These are phyloP conservation scores for Protobothrops mucrosquamatus DNA, from an alignment of 2,113 vertebrate species.

Conservation along the genomic window DNA sequence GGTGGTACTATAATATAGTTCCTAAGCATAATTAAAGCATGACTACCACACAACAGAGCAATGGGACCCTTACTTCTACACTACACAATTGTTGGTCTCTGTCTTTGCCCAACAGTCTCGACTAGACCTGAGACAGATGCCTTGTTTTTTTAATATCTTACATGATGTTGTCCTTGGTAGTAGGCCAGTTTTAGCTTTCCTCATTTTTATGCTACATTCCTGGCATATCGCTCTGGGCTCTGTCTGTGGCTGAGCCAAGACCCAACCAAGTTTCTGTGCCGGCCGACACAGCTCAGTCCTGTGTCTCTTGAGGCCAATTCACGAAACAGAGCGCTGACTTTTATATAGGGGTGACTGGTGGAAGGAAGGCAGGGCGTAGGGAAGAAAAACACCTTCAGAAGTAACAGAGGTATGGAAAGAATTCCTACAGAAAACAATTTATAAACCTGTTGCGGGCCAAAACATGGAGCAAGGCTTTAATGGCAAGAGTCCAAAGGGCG, in stretches of 20 bases:
- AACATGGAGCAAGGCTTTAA: neutral
- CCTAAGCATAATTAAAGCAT: neutral
- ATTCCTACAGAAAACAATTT: slow-evolving; percentile 4
- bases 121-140: slow-evolving; percentile 44
- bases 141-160: slow-evolving; percentile 50
- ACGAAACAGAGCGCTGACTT: neutral
- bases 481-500: neutral
- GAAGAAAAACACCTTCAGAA: slow-evolving; percentile 11
- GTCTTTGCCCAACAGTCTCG: slow-evolving; percentile 39
- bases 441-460: neutral
- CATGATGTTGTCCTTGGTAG: slow-evolving; percentile 51
- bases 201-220: slow-evolving; percentile 63
- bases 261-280: neutral
- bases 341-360: neutral
- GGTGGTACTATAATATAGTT: neutral
- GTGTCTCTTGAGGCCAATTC: neutral
- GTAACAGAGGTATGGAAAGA: neutral
- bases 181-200: slow-evolving; percentile 53
- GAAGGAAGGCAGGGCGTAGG: neutral
- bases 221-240: slow-evolving; percentile 54
- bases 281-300: neutral
- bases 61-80: slow-evolving; percentile 2
- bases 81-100: neutral
- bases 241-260: neutral
- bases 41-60: slow-evolving; percentile 11